Evolutionary conservation across 2,797 vertebrate species (phyloP).

Genomic region (Cottoperca gobio): DNA sequence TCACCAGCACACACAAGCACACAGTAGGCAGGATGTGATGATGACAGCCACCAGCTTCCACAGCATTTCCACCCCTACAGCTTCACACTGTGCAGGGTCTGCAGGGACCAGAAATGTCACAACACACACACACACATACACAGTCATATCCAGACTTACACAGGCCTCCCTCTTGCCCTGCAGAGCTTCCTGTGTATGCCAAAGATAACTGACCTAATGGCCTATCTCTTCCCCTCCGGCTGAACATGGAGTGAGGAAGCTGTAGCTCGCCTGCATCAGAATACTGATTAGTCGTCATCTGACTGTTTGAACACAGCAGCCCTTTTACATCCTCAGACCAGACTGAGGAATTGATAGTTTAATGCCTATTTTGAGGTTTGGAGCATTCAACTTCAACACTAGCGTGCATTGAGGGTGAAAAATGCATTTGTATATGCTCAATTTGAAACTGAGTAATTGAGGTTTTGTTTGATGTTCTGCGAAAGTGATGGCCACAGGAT

Average conservation of each 20-base stretch:
- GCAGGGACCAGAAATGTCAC: conserved; percentile 71
- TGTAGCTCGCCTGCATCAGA: conserved; percentile 61
- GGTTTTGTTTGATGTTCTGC: conserved; percentile 13
- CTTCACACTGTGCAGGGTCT: conserved; percentile 63
- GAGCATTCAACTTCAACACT: conserved; percentile 9
- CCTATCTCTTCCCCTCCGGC: conserved; percentile 72
- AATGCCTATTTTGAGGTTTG: conserved; percentile 9
- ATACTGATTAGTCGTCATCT: conserved; percentile 74
- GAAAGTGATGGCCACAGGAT: not conserved
- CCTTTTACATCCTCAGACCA: conserved; percentile 49
- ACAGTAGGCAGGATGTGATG: conserved; percentile 75
- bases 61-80: conserved; percentile 68
- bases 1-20: conserved; percentile 46
- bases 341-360: conserved; percentile 34
- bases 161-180: conserved; percentile 63
- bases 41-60: conserved; percentile 76
- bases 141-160: conserved; percentile 50
- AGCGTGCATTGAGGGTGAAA: not conserved
- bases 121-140: conserved; percentile 14
- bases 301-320: conserved; percentile 59
- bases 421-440: conserved; percentile 8
- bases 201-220: conserved; percentile 82
- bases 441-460: conserved; percentile 25
- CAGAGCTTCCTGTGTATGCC: conserved; percentile 78
- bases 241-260: conserved; percentile 61